Conservation (phyloP, 1,140 invertebrate genomes). For the Anastrepha ludens region DNA sequence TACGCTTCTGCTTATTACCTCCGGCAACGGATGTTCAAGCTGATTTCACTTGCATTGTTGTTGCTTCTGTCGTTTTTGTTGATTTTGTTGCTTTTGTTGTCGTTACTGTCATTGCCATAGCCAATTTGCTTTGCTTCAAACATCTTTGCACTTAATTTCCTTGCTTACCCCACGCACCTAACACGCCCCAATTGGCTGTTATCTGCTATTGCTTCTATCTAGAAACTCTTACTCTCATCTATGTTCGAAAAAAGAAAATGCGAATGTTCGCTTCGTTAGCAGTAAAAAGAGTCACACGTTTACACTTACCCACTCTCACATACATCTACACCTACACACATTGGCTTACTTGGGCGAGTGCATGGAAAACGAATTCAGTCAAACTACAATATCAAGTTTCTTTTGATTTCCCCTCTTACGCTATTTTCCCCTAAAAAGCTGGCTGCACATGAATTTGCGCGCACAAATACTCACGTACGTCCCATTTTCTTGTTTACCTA, state of each 20-base stretch:
- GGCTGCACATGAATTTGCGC: not conserved
- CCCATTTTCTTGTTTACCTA: not conserved
- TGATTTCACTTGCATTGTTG: constrained; percentile 22
- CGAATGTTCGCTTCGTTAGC: constrained; percentile 28
- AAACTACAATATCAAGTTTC: not conserved
- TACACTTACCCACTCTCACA: not conserved
- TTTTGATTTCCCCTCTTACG: not conserved
- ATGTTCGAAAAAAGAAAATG: not conserved
- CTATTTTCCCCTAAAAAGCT: not conserved
- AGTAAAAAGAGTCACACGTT: not conserved
- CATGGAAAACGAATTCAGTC: not conserved
- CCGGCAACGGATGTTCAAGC: not conserved
- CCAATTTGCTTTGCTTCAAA: constrained; percentile 23
- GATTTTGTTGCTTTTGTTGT: not conserved
- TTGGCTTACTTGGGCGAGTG: not conserved
- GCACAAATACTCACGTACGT: not conserved
- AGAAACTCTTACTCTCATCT: not conserved
- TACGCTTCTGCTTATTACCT: constrained; percentile 17
- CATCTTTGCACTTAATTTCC: constrained; percentile 38
- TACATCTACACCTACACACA: not conserved
- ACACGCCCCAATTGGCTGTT: not conserved
- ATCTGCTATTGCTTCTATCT: not conserved
- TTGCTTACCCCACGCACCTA: not conserved
- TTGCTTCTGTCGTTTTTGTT: not conserved
- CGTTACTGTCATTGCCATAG: not conserved